Conservation (phyloP, 1,140 invertebrate genomes). For the Bemisia tabaci region DNA sequence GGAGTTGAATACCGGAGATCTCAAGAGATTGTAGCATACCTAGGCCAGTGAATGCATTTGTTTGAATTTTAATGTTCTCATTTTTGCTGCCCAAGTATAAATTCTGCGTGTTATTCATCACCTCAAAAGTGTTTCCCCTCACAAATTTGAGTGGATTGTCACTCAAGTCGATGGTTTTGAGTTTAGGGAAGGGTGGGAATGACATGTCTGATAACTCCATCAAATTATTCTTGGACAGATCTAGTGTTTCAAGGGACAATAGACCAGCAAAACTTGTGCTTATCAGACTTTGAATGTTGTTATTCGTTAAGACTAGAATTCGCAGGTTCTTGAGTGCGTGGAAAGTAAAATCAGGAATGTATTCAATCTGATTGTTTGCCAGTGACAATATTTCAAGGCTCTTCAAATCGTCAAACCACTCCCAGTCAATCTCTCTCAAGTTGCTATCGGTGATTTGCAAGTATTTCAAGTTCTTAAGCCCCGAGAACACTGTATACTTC, state of each 20-base stretch:
- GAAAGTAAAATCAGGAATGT: conserved; percentile 51
- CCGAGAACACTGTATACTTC: conserved; percentile 37
- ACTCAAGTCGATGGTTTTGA: conserved; percentile 42
- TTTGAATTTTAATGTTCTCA: conserved; percentile 31
- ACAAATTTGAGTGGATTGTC: conserved; percentile 49
- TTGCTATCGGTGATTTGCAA: conserved; percentile 42
- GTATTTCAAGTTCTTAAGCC: conserved; percentile 38
- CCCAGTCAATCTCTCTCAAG: conserved; percentile 46
- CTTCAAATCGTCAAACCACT: conserved; percentile 49
- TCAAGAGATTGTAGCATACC: conserved; percentile 36
- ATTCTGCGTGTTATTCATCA: conserved; percentile 48
- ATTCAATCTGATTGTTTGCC: conserved; percentile 44
- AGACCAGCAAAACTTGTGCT: conserved; percentile 49
- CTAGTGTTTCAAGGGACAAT: conserved; percentile 44
- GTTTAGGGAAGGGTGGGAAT: conserved; percentile 49
- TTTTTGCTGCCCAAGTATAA: conserved; percentile 41
- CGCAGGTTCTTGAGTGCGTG: conserved; percentile 47
- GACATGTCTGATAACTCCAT: conserved; percentile 51
- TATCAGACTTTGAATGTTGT: conserved; percentile 44
- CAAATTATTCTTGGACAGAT: conserved; percentile 48
- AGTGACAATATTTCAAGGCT: conserved; percentile 43
- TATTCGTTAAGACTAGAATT: conserved; percentile 44
- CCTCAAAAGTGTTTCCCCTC: conserved; percentile 37
- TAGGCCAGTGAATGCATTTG: conserved; percentile 47
- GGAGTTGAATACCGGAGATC: conserved; percentile 40